Conservation (phyloP, 2,113 vertebrate species). For the Peromyscus californicus region DNA sequence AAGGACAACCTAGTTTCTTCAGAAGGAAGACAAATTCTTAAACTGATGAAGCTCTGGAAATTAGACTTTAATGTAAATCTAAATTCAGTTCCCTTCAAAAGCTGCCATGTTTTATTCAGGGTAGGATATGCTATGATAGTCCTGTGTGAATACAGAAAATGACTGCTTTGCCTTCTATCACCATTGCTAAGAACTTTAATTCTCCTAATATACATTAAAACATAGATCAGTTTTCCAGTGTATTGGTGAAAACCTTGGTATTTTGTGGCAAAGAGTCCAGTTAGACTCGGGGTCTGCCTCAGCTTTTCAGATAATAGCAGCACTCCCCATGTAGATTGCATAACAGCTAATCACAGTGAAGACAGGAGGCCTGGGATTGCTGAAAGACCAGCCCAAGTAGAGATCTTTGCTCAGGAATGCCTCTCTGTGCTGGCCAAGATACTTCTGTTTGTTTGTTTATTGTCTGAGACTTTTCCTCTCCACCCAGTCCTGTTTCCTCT, state of each 20-base stretch:
- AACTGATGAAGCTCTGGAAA: neutral
- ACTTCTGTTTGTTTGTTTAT: neutral
- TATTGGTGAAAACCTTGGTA: neutral
- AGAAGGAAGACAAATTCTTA: neutral
- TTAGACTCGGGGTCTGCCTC: neutral
- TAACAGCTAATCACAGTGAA: neutral
- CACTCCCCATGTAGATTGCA: neutral
- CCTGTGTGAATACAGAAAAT: neutral
- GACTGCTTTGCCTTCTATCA: neutral
- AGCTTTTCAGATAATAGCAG: neutral
- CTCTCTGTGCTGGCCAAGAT: neutral
- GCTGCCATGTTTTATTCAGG: neutral
- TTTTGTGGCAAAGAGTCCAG: neutral
- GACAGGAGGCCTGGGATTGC: neutral
- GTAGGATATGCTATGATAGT: no score
- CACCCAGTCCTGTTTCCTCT: neutral
- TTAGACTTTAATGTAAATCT: neutral
- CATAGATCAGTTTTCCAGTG: neutral
- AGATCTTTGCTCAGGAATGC: neutral
- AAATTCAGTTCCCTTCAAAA: neutral
- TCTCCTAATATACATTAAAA: neutral
- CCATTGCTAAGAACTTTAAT: neutral
- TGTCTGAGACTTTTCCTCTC: neutral
- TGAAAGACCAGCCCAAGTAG: neutral
- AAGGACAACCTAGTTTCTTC: neutral